Percentiles rank a stretch among this genome's conserved stretches.
phyloP scores from a whole-genome alignment of 2,888 invertebrate species.

The Maniola hyperantus region DNA sequence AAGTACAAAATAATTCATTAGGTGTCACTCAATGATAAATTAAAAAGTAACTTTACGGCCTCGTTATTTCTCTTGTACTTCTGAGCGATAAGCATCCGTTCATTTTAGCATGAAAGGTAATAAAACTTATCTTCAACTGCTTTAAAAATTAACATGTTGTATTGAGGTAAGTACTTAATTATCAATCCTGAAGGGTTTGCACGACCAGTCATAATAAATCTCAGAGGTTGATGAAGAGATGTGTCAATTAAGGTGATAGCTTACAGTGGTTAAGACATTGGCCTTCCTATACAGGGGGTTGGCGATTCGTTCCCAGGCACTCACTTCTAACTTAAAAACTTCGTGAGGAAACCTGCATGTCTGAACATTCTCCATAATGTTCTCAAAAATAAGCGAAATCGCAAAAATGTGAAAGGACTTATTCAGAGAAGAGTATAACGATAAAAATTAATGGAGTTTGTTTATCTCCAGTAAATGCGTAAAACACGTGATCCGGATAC shows the following conservation, averaged over 20 bases:
- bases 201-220: neutral
- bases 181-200: slow-evolving; percentile 6
- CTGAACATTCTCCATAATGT: too few relatives aligned
- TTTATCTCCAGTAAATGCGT: slow-evolving; percentile 9
- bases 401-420: slow-evolving; percentile 3
- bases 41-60: slow-evolving; percentile 35
- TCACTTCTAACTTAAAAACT: too few relatives aligned
- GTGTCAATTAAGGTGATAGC: neutral
- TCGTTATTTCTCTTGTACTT: slow-evolving; percentile 35
- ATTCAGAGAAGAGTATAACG: neutral
- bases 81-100: slow-evolving; percentile 28
- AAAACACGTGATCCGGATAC: slow-evolving; percentile 6
- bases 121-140: slow-evolving; percentile 13
- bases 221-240: neutral
- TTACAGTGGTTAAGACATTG: too few relatives aligned
- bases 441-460: slow-evolving; percentile 9
- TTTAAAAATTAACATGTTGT: slow-evolving; percentile 26
- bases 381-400: too few relatives aligned
- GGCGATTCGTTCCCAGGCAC: too few relatives aligned
- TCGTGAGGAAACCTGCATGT: too few relatives aligned
- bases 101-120: slow-evolving; percentile 10
- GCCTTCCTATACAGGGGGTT: too few relatives aligned
- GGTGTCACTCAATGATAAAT: slow-evolving; percentile 39
- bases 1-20: slow-evolving; percentile 30
- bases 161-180: slow-evolving; percentile 14